These are phyloP conservation scores for Tenodera sinensis DNA, from an alignment of 2,888 invertebrate species.

Conservation along the genomic window DNA sequence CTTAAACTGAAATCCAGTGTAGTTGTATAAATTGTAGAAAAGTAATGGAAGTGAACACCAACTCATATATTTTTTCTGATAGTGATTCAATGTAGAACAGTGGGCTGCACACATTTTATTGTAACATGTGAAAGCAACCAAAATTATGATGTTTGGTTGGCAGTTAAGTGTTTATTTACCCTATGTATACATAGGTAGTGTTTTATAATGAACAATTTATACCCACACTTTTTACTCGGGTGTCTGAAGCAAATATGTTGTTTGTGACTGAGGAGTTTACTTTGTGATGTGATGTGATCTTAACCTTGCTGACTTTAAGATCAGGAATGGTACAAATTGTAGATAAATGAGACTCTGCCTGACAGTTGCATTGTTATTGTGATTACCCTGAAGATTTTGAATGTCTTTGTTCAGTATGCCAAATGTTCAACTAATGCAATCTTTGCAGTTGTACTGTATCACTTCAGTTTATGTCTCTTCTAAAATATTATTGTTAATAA, in stretches of 20 bases:
- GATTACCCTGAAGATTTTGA: background rate
- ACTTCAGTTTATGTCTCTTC: background rate
- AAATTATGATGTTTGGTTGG: background rate
- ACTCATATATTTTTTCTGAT: background rate
- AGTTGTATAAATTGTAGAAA: background rate
- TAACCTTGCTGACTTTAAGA: background rate
- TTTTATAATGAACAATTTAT: background rate
- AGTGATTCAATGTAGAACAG: background rate
- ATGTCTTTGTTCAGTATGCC: background rate
- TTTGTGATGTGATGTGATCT: background rate
- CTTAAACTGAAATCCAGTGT: background rate
- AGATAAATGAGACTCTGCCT: background rate
- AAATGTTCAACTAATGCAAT: background rate
- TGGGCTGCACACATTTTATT: background rate
- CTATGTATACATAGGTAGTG: background rate
- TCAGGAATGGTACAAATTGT: background rate
- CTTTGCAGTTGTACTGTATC: background rate
- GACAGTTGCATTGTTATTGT: background rate
- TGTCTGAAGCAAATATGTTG: background rate
- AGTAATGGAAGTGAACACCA: background rate
- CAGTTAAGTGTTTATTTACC: background rate
- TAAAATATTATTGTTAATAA: background rate
- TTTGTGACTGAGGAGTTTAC: background rate
- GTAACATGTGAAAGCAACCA: background rate
- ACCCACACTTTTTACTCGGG: background rate